Evolutionary conservation across 1,140 invertebrate species (phyloP), one percentile per base, ranked within the genome.

Genomic region (Leptinotarsa undecemlineata): DNA sequence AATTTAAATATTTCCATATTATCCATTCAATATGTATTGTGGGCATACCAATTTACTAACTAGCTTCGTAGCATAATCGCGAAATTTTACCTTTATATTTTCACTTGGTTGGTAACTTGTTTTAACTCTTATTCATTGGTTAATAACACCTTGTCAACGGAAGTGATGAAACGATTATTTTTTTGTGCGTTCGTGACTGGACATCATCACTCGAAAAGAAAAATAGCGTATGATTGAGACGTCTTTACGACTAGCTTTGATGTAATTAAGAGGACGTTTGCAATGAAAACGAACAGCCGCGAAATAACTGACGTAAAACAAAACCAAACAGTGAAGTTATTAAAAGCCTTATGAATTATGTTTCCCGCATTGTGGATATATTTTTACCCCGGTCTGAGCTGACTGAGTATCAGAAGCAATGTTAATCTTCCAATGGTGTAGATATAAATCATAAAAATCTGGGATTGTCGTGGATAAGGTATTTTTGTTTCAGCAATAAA

Each of bases 301-400:
- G 21, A 70, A 70, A 70, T 70, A 48, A 48, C 68, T 20, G 68
- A 42, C 51, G 33, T 70, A 70, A 70, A 70, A 79, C 62, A 80
- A 77, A 79, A 79, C 76, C 76, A 79, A 75, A 76, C 69, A 73
- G 67, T 69, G 42, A 74, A 76, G 78, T 80, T 81, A 78, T 78
- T 79, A 81, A 81, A 80, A 79, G 79, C 72, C 11, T 67, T 77
- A 81, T 81, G 79, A 81, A 77, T 80, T 81, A 81, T 81, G 79
- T 78, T 77, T 80, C 75, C 79, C 80, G 79, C 79, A 81, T 80
- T 81, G 79, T 81, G 77, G 64, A 77, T 78, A 71, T 78, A 77
- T 80, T 77, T 80, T 80, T 79, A 77, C 74, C 74, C 66, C 26
- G 63, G 64, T 20, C 47, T 71, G 13, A 70, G 68, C 42, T 70